Evolutionary conservation across 2,113 vertebrate genomes (phyloP).

Genomic region (Indicator maculatus): DNA sequence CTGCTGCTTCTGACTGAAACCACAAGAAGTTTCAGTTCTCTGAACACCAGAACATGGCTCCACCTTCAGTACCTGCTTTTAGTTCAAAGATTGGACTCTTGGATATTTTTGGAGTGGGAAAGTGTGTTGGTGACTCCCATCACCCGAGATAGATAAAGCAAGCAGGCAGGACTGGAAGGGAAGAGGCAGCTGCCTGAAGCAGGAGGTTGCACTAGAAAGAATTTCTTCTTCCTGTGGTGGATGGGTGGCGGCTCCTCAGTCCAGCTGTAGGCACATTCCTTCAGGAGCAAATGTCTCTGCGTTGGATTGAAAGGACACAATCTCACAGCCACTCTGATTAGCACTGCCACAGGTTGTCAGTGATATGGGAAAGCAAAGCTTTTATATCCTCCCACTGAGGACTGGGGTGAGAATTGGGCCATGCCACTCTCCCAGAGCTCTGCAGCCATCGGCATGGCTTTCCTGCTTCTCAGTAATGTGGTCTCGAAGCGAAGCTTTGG

Average conservation of each 20-base stretch:
- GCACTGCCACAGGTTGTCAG: not conserved
- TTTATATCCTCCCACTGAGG: accelerated
- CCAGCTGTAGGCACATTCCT: accelerated
- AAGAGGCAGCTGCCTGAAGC: not conserved
- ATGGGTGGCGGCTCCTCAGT: not conserved
- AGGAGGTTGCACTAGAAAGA: not conserved
- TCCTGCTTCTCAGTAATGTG: accelerated
- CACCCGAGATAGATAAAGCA: accelerated
- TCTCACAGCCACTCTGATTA: accelerated
- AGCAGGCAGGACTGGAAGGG: accelerated
- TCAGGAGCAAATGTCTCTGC: accelerated
- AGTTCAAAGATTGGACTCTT: not conserved
- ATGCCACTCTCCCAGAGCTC: accelerated
- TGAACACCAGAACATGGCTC: accelerated
- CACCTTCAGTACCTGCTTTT: accelerated
- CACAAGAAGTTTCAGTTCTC: not conserved
- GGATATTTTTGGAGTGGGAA: not conserved
- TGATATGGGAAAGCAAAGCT: not conserved
- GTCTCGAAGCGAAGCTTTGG: accelerated
- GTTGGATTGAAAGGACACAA: not conserved
- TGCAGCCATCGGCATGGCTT: accelerated
- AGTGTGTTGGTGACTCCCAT: not conserved
- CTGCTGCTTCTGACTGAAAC: not conserved
- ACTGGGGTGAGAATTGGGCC: not conserved
- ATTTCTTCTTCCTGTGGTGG: accelerated